Base-by-base conservation (phyloP, 2,888 invertebrate species). In the Drosophila glabriapex region DNA sequence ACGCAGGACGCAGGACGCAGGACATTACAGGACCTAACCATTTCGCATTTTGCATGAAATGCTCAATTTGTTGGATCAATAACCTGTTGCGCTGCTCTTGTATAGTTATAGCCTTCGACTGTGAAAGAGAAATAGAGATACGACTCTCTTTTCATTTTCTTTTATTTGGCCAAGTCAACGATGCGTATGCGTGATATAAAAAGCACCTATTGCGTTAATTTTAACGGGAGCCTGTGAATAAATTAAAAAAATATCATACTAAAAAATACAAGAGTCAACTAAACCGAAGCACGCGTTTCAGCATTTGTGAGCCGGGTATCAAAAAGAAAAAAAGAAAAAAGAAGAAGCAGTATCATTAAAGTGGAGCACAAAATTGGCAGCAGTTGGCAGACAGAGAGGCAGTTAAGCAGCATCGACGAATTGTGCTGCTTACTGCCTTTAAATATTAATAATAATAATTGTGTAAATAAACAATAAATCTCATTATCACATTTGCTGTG, bases 391-490 rank as follows among this genome's bases (percentile, higher is more conserved):
- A 76, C 71, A 60, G 41, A n/a, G 50, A 58, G 80, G 56, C 72
- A 46, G 60, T 49, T 67, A 61, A 69, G 46, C 50, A 60, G 54
- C 59, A 28, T 1, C 31, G 19, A 12, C 61, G 29, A 60, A 60
- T 64, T 64, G 33, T 69, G 62, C 66, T 31, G 62, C 62, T 52
- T 28, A 55, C 65, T 58, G 67, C 39, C 58, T 72, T 80, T 77
- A 78, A 56, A 56, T 56, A 39, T 14, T 37, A 56, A 76, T 81
- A 75, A 76, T 76, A 79, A 78, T 82, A 78, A 78, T 84, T 85
- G 78, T 72, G 80, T 82, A 78, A 90, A 88, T 80, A 88, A 86
- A 80, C 65, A 85, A 80, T 88, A 88, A 91, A 88, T 83, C 85
- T 83, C 73, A 88, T 91, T 90, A 91, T 79, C 91, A 88, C 83